Conservation (phyloP, 2,888 invertebrate species). For the Brachylomia viminalis region DNA sequence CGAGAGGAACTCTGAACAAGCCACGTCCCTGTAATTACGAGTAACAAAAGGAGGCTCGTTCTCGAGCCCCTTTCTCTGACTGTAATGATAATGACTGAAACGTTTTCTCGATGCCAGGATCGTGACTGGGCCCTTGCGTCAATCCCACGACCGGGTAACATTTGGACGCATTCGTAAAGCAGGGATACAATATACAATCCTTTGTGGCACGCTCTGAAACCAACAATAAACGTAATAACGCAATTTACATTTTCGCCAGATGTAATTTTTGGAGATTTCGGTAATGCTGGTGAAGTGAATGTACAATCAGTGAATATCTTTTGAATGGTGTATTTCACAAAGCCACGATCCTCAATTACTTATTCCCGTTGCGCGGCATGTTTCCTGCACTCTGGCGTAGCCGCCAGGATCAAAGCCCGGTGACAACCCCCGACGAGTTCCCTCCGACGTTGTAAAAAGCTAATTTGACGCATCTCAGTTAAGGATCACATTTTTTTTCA, state of each 20-base stretch:
- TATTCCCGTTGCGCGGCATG: conserved; percentile 76
- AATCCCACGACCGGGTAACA: conserved; percentile 76
- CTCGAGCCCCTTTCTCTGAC: conserved; percentile 67
- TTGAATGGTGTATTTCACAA: conserved; percentile 49
- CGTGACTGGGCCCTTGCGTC: conserved; percentile 75
- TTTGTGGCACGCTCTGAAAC: conserved; percentile 67
- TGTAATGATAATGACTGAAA: conserved; percentile 75
- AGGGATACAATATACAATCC: conserved; percentile 66
- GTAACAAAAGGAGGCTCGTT: conserved; percentile 69
- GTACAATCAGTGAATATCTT: conserved; percentile 31
- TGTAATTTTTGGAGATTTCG: conserved; percentile 69
- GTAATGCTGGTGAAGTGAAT: conserved; percentile 36
- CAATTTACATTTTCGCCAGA: conserved; percentile 69
- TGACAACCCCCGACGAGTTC: conserved; percentile 67
- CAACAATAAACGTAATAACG: conserved; percentile 69
- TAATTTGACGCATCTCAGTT: conserved; percentile 78
- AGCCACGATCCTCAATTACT: conserved; percentile 75
- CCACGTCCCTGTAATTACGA: conserved; percentile 71
- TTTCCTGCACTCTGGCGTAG: conserved; percentile 75
- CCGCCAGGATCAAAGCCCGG: conserved; percentile 75
- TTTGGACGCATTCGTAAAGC: conserved; percentile 73
- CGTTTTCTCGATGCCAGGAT: conserved; percentile 74
- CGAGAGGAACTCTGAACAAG: conserved; percentile 42
- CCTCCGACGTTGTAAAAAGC: conserved; percentile 74
- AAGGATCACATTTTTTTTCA: conserved; percentile 73